These are phyloP conservation scores for Steromphala cineraria DNA, from an alignment of 2,888 invertebrate genomes.

Conservation along the genomic window DNA sequence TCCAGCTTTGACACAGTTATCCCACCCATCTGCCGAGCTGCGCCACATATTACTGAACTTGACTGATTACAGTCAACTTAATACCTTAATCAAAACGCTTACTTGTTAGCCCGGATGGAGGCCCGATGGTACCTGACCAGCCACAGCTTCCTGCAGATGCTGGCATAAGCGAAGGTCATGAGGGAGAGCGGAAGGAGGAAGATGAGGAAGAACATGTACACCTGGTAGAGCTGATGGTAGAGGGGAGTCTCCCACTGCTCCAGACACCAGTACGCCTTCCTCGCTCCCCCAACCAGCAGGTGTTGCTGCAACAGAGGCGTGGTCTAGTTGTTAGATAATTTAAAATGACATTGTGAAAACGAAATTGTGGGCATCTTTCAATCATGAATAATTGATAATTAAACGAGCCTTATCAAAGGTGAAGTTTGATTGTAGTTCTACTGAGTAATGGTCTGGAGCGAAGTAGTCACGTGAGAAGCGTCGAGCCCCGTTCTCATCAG, in stretches of 20 bases:
- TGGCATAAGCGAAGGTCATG: conserved; percentile 82
- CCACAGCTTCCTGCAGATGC: conserved; percentile 80
- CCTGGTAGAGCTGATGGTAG: conserved; percentile 77
- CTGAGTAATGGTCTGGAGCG: too few species aligned
- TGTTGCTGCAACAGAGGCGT: too few species aligned
- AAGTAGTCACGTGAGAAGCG: too few species aligned
- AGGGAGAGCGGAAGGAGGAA: conserved; percentile 81
- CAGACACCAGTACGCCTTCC: conserved; percentile 79
- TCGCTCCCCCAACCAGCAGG: conserved; percentile 43
- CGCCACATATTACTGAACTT: too few species aligned
- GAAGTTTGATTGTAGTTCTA: too few species aligned
- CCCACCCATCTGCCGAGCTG: background rate
- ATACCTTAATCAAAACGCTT: background rate
- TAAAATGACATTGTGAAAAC: too few species aligned
- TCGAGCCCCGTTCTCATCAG: too few species aligned
- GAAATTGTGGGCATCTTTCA: too few species aligned
- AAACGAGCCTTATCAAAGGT: too few species aligned
- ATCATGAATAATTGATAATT: too few species aligned
- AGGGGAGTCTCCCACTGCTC: conserved; percentile 75
- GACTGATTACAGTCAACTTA: background rate
- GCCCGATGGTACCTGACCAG: conserved; percentile 33
- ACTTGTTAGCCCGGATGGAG: conserved; percentile 29
- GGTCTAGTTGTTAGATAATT: too few species aligned
- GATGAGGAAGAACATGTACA: conserved; percentile 82
- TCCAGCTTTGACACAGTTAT: too few species aligned